phyloP scores from a whole-genome alignment of 2,888 invertebrate genomes.

The Limnephilus auricula region DNA sequence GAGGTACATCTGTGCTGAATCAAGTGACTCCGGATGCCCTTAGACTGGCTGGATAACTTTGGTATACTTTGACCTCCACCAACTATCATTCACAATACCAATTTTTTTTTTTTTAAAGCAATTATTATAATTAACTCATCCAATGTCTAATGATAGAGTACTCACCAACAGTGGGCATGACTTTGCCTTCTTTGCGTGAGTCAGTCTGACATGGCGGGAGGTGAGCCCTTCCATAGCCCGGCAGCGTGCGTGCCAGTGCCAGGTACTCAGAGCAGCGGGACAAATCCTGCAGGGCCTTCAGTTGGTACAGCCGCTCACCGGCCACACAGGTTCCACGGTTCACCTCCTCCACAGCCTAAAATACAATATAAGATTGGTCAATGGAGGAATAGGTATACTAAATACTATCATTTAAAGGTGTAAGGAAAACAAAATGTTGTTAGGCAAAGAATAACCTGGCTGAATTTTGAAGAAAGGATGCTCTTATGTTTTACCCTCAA shows the following conservation, averaged over 20 bases:
- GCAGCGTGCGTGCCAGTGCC: slow-evolving; percentile 88
- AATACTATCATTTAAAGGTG: background rate
- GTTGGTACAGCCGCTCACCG: slow-evolving; percentile 94
- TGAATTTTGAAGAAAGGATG: background rate
- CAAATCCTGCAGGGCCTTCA: slow-evolving; percentile 94
- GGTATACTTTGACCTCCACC: no score
- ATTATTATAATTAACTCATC: no score
- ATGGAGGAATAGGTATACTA: background rate
- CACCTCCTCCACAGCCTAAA: slow-evolving; percentile 93
- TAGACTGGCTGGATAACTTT: no score
- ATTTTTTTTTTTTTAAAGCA: no score
- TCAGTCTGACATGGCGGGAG: slow-evolving; percentile 97
- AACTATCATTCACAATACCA: no score
- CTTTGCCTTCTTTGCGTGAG: slow-evolving; percentile 92
- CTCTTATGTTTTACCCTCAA: background rate
- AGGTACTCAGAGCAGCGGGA: slow-evolving; percentile 92
- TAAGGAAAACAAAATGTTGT: background rate
- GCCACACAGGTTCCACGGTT: slow-evolving; percentile 95
- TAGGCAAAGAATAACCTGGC: background rate
- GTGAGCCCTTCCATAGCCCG: slow-evolving; percentile 95
- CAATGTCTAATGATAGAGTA: slow-evolving; percentile 66
- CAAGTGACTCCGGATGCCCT: no score
- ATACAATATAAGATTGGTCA: slow-evolving; percentile 65
- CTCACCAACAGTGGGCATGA: slow-evolving; percentile 85
- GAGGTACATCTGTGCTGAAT: no score